These are phyloP conservation scores for Trachemys scripta DNA, from an alignment of 2,113 vertebrate species.

Conservation along the genomic window DNA sequence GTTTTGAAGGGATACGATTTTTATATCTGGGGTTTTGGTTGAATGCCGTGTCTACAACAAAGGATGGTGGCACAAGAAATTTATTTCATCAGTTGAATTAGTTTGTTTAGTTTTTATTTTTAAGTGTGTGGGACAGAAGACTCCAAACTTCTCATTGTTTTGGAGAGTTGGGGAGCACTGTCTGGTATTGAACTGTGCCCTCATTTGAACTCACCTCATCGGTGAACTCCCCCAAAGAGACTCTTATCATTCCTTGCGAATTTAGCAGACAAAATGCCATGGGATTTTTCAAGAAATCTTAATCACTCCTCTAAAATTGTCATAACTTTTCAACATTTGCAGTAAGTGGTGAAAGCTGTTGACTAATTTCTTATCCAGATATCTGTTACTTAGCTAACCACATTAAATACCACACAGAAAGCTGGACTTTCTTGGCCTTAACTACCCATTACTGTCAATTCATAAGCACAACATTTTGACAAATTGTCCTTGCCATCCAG, in stretches of 20 bases:
- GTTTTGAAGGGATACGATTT: background rate
- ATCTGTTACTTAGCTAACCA: background rate
- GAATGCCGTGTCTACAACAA: background rate
- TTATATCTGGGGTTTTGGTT: background rate
- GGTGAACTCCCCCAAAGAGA: background rate
- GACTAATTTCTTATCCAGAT: background rate
- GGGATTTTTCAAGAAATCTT: background rate
- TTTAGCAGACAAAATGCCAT: background rate
- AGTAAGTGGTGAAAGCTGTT: background rate
- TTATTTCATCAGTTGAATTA: background rate
- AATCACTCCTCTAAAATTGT: background rate
- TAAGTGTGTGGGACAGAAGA: background rate
- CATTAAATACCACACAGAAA: background rate
- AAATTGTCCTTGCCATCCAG: background rate
- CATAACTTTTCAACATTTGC: background rate
- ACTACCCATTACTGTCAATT: background rate
- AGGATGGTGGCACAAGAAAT: background rate
- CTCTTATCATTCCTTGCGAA: background rate
- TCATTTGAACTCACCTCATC: background rate
- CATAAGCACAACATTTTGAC: accelerated
- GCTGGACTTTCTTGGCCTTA: background rate
- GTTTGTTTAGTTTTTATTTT: background rate
- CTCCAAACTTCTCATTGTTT: background rate
- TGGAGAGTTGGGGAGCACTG: background rate
- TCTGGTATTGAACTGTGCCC: background rate